These are phyloP conservation scores for Lampropteryx suffumata DNA, from an alignment of 2,888 invertebrate species.

Conservation along the genomic window DNA sequence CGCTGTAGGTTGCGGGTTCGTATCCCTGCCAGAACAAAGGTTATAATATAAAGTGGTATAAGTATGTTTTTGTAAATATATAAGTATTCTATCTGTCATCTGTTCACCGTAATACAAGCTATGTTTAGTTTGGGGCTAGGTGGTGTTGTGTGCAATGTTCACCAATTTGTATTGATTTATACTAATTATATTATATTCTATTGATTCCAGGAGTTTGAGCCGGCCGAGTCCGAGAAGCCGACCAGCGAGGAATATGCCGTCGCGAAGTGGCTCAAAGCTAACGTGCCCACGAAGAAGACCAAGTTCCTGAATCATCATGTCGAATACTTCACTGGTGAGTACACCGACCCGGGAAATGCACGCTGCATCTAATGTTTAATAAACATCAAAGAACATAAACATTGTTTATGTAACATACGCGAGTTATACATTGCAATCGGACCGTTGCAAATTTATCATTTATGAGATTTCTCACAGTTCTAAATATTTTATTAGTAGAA, in stretches of 20 bases:
- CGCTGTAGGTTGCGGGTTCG: too few relatives aligned
- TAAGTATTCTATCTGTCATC: too few relatives aligned
- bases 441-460: slow-evolving; percentile 27
- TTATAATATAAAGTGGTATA: too few relatives aligned
- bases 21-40: too few relatives aligned
- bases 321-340: slow-evolving; percentile 95
- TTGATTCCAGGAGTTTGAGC: slow-evolving; percentile 64
- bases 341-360: slow-evolving; percentile 9
- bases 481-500: neutral
- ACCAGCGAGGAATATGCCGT: slow-evolving; percentile 95
- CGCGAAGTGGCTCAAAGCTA: slow-evolving; percentile 96
- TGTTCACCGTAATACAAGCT: too few relatives aligned
- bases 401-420: slow-evolving; percentile 2
- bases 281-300: slow-evolving; percentile 96
- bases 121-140: too few relatives aligned
- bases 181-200: too few relatives aligned
- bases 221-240: slow-evolving; percentile 85
- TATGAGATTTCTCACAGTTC: slow-evolving; percentile 10
- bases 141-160: too few relatives aligned
- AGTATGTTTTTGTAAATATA: too few relatives aligned
- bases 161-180: too few relatives aligned
- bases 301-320: slow-evolving; percentile 98
- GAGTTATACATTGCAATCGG: slow-evolving; percentile 5
- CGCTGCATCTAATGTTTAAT: slow-evolving; percentile 14
- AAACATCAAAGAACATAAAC: slow-evolving; percentile 11